Conservation (phyloP, 2,113 vertebrate species). For the Hyperopisus bebe region DNA sequence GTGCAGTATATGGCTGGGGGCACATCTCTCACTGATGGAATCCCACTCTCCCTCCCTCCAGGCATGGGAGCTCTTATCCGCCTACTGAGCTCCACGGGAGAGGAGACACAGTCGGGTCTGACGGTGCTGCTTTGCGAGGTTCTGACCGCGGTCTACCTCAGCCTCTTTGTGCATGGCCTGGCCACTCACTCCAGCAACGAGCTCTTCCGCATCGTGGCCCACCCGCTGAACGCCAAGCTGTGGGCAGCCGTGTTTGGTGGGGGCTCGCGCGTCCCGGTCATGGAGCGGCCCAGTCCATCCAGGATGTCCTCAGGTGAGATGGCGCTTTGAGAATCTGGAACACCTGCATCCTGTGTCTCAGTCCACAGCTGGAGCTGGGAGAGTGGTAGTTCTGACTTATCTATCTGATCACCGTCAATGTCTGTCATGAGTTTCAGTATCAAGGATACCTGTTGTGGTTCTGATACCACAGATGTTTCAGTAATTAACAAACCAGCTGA, state of each 20-base stretch:
- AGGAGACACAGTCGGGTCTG: slow-evolving; percentile 84
- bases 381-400: not conserved
- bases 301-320: slow-evolving; percentile 66
- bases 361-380: not conserved
- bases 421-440: not conserved
- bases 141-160: slow-evolving; percentile 88
- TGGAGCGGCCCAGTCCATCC: slow-evolving; percentile 54
- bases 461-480: not conserved
- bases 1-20: not conserved
- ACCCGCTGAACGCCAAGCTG: slow-evolving; percentile 86
- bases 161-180: slow-evolving; percentile 89
- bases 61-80: slow-evolving; percentile 73
- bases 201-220: slow-evolving; percentile 82
- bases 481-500: not conserved
- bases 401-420: not conserved
- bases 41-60: slow-evolving; percentile 36
- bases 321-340: not conserved
- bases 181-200: slow-evolving; percentile 92
- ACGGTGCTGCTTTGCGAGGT: slow-evolving; percentile 89
- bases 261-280: slow-evolving; percentile 63
- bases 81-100: slow-evolving; percentile 78
- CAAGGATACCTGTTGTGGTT: not conserved
- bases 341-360: not conserved
- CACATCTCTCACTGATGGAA: not conserved
- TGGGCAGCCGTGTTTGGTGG: slow-evolving; percentile 92